Conservation (phyloP, 2,888 invertebrate species). For the Habroteleia sp. region DNA sequence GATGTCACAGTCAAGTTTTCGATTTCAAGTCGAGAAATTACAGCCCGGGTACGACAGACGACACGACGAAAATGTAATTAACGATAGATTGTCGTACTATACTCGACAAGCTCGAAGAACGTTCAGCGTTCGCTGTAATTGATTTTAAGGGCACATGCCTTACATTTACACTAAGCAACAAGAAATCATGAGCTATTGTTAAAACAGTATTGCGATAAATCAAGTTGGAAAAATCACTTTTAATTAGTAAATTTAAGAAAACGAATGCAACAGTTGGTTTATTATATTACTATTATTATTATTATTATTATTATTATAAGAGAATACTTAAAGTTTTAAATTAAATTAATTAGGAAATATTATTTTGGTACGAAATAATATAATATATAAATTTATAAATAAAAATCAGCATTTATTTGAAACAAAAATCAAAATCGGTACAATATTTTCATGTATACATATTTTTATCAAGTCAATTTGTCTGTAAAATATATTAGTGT, state of each 20-base stretch:
- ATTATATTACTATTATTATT: no score
- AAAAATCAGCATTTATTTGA: conserved; percentile 79
- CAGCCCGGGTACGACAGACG: conserved; percentile 32
- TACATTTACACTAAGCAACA: conserved; percentile 30
- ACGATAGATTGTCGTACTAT: conserved; percentile 57
- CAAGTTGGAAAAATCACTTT: conserved; percentile 7
- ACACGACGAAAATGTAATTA: conserved; percentile 56
- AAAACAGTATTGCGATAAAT: conserved; percentile 28
- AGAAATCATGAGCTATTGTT: conserved; percentile 31
- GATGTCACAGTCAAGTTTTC: conserved; percentile 31
- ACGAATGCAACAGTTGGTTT: no score
- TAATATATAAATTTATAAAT: conserved; percentile 76
- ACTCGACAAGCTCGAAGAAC: conserved; percentile 35
- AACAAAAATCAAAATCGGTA: conserved; percentile 75
- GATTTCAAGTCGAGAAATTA: conserved; percentile 54
- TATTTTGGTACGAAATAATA: no score
- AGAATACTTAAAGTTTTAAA: conserved; percentile 3
- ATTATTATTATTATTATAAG: conserved; percentile 2
- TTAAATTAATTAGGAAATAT: no score
- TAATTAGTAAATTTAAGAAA: conserved; percentile 8
- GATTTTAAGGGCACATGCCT: conserved; percentile 47
- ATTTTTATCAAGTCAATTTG: conserved; percentile 46
- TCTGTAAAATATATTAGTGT: conserved; percentile 55
- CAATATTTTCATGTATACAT: conserved; percentile 69
- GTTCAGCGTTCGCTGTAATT: conserved; percentile 50